phyloP scores from a whole-genome alignment of 2,797 vertebrate genomes.

The Spea hammondii region DNA sequence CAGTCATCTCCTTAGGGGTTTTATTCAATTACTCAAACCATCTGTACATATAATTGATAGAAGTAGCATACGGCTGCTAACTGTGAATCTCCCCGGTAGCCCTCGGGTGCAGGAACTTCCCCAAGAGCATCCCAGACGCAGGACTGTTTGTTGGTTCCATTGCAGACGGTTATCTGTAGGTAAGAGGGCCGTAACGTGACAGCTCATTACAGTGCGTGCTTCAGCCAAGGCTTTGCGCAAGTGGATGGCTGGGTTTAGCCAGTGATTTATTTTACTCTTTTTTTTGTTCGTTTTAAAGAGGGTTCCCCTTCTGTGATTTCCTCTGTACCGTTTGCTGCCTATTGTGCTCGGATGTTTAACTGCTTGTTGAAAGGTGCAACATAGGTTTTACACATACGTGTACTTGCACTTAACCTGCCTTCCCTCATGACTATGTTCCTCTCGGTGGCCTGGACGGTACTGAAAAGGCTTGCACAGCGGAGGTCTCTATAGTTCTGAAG shows the following conservation, averaged over 20 bases:
- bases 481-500: conserved; percentile 16
- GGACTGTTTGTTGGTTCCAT: conserved; percentile 11
- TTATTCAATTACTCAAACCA: conserved; percentile 40
- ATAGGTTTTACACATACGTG: conserved; percentile 9
- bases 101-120: conserved; percentile 7
- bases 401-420: conserved; percentile 13
- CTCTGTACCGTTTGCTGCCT: conserved; percentile 30
- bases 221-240: conserved; percentile 26
- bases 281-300: conserved; percentile 19
- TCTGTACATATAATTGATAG: conserved; percentile 35
- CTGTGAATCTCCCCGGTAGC: conserved; percentile 38
- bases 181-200: conserved; percentile 32
- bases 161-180: conserved; percentile 40
- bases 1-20: conserved; percentile 46
- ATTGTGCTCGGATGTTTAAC: conserved; percentile 31
- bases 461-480: conserved; percentile 11
- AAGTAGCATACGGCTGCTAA: conserved; percentile 37
- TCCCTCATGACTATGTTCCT: conserved; percentile 2
- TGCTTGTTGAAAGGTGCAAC: conserved; percentile 22
- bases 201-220: conserved; percentile 25
- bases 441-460: conserved; percentile 36
- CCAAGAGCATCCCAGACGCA: conserved; percentile 17
- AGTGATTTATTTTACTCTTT: not conserved
- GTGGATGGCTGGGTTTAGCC: conserved; percentile 26
- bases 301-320: conserved; percentile 19